These are phyloP conservation scores for Nudaria mundana DNA, from an alignment of 2,888 invertebrate genomes.

Conservation along the genomic window DNA sequence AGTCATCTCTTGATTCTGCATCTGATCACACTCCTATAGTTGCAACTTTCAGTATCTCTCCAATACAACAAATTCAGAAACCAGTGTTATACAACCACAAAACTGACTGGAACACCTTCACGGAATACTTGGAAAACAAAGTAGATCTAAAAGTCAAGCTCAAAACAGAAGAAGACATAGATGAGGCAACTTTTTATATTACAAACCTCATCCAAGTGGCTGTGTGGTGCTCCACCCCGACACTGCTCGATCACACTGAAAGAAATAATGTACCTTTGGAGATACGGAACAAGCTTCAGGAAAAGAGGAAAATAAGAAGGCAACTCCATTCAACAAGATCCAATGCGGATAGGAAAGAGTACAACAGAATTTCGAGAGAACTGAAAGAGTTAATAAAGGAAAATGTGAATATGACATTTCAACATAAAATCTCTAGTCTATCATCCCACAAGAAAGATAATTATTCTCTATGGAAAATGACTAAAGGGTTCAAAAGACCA, in stretches of 20 bases:
- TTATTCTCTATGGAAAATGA: not conserved
- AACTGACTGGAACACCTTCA: not conserved
- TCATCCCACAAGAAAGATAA: not conserved
- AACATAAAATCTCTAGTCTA: not conserved
- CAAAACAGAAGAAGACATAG: not conserved
- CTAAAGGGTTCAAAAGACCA: not conserved
- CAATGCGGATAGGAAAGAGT: not conserved
- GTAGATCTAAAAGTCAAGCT: not conserved
- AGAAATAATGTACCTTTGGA: not conserved
- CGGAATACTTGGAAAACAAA: not conserved
- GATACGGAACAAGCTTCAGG: not conserved
- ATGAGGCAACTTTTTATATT: not conserved
- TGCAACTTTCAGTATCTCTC: not conserved
- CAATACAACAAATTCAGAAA: not conserved
- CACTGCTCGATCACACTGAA: not conserved
- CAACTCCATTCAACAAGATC: not conserved
- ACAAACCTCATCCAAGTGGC: not conserved
- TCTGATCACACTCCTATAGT: slow-evolving; percentile 1
- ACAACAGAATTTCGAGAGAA: not conserved
- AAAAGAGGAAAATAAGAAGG: not conserved
- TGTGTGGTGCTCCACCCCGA: not conserved
- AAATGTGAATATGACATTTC: not conserved
- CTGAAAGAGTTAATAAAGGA: not conserved
- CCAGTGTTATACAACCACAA: not conserved
- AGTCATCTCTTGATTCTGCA: not conserved